Percentiles rank a stretch among this genome's conserved stretches.
Conservation (phyloP, 2,113 vertebrate genomes). For the Phyllostomus discolor region DNA sequence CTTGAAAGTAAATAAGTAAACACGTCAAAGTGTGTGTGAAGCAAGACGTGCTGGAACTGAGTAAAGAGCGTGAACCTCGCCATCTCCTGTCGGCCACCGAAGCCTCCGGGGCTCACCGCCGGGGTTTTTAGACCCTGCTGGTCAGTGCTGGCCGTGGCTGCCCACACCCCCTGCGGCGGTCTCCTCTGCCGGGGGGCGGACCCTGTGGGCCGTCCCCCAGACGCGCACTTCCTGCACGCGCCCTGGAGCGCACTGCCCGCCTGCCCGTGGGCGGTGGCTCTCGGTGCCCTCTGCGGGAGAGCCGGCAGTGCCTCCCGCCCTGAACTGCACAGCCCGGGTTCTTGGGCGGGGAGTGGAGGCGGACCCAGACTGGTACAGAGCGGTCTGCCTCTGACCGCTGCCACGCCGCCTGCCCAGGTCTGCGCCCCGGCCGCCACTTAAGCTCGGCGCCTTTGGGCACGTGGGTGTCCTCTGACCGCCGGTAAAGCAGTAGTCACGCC, state of each 20-base stretch:
- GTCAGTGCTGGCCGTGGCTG: not conserved
- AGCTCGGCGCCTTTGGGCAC: not conserved
- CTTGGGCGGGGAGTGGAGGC: fast-evolving
- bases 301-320: not conserved
- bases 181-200: not conserved
- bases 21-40: not conserved
- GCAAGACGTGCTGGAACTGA: not conserved
- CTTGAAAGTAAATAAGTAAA: not conserved
- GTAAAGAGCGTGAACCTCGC: not conserved
- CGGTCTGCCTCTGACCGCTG: not conserved
- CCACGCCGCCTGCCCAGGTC: fast-evolving
- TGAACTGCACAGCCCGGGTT: not conserved
- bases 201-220: too few species aligned
- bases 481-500: not conserved
- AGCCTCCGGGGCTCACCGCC: too few species aligned
- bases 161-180: fast-evolving
- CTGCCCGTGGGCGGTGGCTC: not conserved
- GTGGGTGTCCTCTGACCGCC: not conserved
- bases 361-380: not conserved
- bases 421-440: not conserved
- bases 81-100: not conserved
- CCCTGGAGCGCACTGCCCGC: fast-evolving
- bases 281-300: fast-evolving
- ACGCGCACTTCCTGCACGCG: not conserved
- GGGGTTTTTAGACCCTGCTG: not conserved